These are phyloP conservation scores for Gallinago stenura DNA, from an alignment of 2,797 vertebrate genomes.

Conservation along the genomic window DNA sequence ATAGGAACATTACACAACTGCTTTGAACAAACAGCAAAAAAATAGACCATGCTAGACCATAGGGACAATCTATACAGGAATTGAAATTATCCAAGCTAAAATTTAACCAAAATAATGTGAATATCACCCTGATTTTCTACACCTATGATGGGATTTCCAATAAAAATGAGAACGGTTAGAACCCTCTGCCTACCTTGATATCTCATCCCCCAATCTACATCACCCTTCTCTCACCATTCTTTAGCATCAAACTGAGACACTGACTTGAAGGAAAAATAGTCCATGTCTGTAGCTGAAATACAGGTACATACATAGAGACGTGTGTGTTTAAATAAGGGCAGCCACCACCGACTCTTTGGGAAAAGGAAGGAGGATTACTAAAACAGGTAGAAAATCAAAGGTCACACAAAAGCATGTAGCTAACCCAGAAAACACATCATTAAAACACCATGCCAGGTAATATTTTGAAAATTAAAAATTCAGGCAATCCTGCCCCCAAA, in stretches of 20 bases:
- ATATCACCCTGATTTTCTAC: not conserved
- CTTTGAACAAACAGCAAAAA: slow-evolving; percentile 8
- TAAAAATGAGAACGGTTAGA: not conserved
- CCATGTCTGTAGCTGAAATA: not conserved
- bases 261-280: not conserved
- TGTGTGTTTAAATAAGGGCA: not conserved
- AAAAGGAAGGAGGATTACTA: not conserved
- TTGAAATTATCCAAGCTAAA: not conserved
- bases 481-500: not conserved
- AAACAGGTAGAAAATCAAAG: not conserved
- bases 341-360: not conserved
- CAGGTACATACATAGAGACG: accelerated
- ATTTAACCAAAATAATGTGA: not conserved
- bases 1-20: not conserved
- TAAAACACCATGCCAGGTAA: not conserved
- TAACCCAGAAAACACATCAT: not conserved
- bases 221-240: not conserved
- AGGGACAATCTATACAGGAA: not conserved
- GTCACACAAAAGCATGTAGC: not conserved
- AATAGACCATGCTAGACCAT: not conserved
- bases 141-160: not conserved
- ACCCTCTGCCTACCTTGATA: not conserved
- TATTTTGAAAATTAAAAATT: not conserved
- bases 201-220: not conserved
- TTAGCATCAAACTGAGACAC: not conserved